These are phyloP conservation scores for Gymnoscopelus braueri DNA, from an alignment of 2,797 vertebrate genomes.

Conservation along the genomic window DNA sequence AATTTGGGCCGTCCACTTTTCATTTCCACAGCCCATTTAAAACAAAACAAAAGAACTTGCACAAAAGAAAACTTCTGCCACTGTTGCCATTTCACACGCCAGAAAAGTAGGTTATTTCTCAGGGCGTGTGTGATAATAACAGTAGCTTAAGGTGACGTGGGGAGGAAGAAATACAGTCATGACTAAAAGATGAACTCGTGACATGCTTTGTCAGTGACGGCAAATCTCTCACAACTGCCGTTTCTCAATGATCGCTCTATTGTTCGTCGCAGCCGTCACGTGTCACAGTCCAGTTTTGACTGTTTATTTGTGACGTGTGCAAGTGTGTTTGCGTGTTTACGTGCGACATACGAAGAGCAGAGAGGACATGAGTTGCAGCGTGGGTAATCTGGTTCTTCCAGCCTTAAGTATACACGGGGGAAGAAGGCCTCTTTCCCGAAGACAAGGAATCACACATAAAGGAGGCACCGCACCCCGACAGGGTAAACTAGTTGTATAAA, in stretches of 20 bases:
- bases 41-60: neutral
- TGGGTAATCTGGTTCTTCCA: constrained; percentile 71
- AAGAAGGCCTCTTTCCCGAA: constrained; percentile 30
- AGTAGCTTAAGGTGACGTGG: constrained; percentile 29
- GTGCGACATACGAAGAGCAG: too few species aligned
- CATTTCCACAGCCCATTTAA: constrained; percentile 10
- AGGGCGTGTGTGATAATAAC: constrained; percentile 18
- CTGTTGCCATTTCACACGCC: constrained; percentile 1
- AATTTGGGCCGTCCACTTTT: neutral
- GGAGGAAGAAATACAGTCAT: constrained; percentile 35
- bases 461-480: constrained; percentile 49
- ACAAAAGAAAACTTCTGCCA: constrained; percentile 32
- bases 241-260: constrained; percentile 1
- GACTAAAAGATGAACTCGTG: constrained; percentile 35
- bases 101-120: constrained; percentile 12
- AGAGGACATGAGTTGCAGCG: constrained; percentile 7
- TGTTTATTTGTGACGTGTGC: constrained; percentile 7
- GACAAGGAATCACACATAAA: constrained; percentile 38
- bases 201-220: constrained; percentile 24
- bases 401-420: constrained; percentile 35
- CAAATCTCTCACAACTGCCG: constrained; percentile 17
- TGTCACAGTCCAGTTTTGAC: neutral
- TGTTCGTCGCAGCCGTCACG: constrained; percentile 26
- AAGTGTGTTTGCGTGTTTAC: constrained; percentile 14
- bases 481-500: constrained; percentile 66